Evolutionary conservation across 92 coral and sea anemone genomes (phyloP).

Genomic region (Micromussa lordhowensis): DNA sequence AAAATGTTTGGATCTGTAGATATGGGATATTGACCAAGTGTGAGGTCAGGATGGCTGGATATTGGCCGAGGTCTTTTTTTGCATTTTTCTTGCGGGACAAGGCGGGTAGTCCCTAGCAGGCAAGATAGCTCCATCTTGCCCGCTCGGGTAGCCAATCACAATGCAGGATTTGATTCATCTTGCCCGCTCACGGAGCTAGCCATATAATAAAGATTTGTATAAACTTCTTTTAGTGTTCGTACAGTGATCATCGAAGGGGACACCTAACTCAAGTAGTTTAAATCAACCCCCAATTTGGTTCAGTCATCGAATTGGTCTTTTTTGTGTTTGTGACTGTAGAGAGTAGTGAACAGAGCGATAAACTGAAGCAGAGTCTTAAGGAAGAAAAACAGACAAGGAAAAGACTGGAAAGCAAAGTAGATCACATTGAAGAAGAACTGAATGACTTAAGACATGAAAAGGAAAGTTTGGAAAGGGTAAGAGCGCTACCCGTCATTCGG

Average conservation of each 20-base stretch:
- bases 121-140: too few relatives aligned
- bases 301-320: neutral
- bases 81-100: too few relatives aligned
- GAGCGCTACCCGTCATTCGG: neutral
- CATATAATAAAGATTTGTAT: too few relatives aligned
- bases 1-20: neutral
- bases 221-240: neutral
- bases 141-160: too few relatives aligned
- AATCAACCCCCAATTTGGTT: neutral
- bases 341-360: slow-evolving; percentile 74
- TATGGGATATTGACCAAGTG: too few relatives aligned
- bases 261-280: too few relatives aligned
- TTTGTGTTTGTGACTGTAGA: slow-evolving; percentile 50
- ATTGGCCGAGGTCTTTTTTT: too few relatives aligned
- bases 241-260: neutral
- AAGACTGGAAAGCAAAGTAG: slow-evolving; percentile 83
- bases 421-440: slow-evolving; percentile 89
- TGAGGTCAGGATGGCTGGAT: too few relatives aligned
- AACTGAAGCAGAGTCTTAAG: slow-evolving; percentile 76
- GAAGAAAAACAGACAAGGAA: slow-evolving; percentile 94
- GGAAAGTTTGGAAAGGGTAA: slow-evolving; percentile 91
- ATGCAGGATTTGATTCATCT: too few relatives aligned
- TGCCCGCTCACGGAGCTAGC: too few relatives aligned
- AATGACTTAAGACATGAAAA: slow-evolving; percentile 91
- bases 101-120: too few relatives aligned